Base-by-base conservation (phyloP, 1,140 invertebrate genomes). In the Streblospio benedicti region DNA sequence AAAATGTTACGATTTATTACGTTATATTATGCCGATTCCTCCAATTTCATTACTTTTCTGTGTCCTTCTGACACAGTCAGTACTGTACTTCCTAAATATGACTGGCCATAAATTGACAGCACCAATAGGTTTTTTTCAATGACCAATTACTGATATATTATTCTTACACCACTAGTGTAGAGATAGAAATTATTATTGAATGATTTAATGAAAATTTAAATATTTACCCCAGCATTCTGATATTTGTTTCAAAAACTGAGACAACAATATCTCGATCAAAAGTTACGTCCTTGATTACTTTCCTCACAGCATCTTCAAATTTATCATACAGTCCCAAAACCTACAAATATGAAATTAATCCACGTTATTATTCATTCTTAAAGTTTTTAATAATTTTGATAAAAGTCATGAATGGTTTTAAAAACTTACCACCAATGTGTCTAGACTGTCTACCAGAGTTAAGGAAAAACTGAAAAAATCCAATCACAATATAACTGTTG, bases 161-260 rank as follows among this genome's bases (percentile, higher is more conserved):
- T n/a, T n/a, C n/a, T n/a, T n/a, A n/a, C n/a, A n/a, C n/a, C n/a
- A n/a, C n/a, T n/a, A n/a, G n/a, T n/a, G n/a, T n/a, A n/a, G n/a
- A n/a, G n/a, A n/a, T n/a, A n/a, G n/a, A n/a, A n/a, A 28, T 65
- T 4, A 63, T 30, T 27, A 1, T 50, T 2, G 20, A 30, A 57
- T 16, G 57, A 44, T 2, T 63, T 33, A n/a, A n/a, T 23, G 51
- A n/a, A 54, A 25, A 59, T 20, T 5, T 31, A 2, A 35, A 27
- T 23, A 47, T 83, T 83, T 81, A 92, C 87, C 95, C 95, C 28
- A 98, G 80, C 79, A 98, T 87, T 61, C 95, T 81, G 69, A 98
- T 98, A 76, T 98, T 99, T 12, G 93, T 97, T 80, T 99, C 95
- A 80, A 99, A 99, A 5, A 99, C 90, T 0, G 93, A 97, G 16